These are phyloP conservation scores for Limosa lapponica DNA, from an alignment of 2,797 vertebrate genomes.

Conservation along the genomic window DNA sequence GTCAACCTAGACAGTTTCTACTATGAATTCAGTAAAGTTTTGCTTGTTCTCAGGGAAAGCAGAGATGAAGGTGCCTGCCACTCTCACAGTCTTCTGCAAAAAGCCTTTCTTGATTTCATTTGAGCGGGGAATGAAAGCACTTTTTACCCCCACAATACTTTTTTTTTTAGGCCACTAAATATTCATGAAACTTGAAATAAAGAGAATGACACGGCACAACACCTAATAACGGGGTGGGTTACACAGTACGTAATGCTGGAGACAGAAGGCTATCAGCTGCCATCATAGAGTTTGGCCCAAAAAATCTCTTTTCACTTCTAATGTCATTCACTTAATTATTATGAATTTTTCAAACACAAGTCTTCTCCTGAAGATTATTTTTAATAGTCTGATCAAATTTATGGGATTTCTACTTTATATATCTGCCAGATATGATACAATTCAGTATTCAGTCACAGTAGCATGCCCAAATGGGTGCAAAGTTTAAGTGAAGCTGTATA, in stretches of 20 bases:
- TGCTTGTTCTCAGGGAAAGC: background rate
- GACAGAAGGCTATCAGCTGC: background rate
- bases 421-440: background rate
- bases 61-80: background rate
- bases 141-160: background rate
- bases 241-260: background rate
- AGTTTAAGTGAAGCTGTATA: background rate
- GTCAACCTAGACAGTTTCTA: background rate
- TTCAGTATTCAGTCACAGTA: background rate
- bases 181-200: background rate
- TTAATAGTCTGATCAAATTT: background rate
- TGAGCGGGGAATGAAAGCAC: rapidly evolving
- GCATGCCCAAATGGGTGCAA: background rate
- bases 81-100: background rate
- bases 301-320: background rate
- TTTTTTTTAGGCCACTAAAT: background rate
- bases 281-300: background rate
- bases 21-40: background rate
- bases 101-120: background rate
- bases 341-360: background rate
- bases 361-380: background rate
- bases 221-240: background rate
- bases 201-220: background rate
- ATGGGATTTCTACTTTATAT: background rate
- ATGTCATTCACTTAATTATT: background rate